Evolutionary conservation across 2,888 invertebrate species (phyloP), one percentile per base, ranked within the genome.

Genomic region (Gryllus longicercus): DNA sequence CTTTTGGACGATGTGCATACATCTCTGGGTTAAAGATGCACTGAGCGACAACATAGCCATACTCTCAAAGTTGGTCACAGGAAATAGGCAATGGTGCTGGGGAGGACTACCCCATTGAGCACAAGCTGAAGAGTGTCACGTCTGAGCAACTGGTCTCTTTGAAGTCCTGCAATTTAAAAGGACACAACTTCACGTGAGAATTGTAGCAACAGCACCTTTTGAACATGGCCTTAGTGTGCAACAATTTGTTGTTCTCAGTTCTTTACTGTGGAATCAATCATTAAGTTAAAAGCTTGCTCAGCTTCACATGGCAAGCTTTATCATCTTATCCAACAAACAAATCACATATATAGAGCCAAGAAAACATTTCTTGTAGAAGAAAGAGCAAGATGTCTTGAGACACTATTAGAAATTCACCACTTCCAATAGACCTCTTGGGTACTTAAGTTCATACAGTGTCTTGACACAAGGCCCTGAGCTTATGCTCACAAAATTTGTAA

Each of bases 211-310:
- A 63, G 63, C n/a, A 63, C 12, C 63, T 63, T 63, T 63, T 63
- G 10, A 63, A 63, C 14, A 18, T 18, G 16, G n/a, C n/a, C 63
- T 63, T 14, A 63, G 63, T 14, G 11, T n/a, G n/a, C n/a, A 63
- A 63, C n/a, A 63, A 18, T 63, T 18, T 63, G 63, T 18, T 63
- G 63, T 63, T n/a, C 63, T 18, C n/a, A 63, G 63, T 63, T 63
- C 63, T 63, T 63, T 63, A 63, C 63, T 63, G 63, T 63, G 63
- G 63, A 63, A 63, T 63, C 63, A 63, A 63, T 63, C n/a, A 63
- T 63, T 38, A 38, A 38, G 38, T 63, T 63, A 63, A 63, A 63
- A 63, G 63, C 63, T 63, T 63, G 63, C 63, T 18, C 63, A 18
- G 63, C 63, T 63, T 63, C 63, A 63, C 63, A n/a, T 63, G 63